These are phyloP conservation scores for Takifugu bimaculatus DNA, from an alignment of 2,113 vertebrate species.

Conservation along the genomic window DNA sequence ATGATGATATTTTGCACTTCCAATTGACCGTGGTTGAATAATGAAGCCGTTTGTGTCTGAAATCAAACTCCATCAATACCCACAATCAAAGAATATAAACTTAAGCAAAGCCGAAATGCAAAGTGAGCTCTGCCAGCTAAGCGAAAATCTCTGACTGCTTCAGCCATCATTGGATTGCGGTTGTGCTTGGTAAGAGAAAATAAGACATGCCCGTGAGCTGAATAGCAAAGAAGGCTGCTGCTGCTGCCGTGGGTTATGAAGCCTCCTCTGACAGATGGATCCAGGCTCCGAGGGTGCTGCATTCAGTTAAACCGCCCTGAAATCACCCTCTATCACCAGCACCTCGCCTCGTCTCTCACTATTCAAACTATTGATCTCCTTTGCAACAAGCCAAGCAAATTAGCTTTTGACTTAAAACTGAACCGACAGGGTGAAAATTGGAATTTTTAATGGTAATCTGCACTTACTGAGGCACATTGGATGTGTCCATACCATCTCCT, in stretches of 20 bases:
- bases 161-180: conserved; percentile 24
- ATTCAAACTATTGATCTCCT: conserved; percentile 60
- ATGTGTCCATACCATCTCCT: conserved; percentile 38
- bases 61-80: conserved; percentile 41
- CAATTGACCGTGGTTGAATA: no score
- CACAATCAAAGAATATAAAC: conserved; percentile 41
- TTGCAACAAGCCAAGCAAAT: conserved; percentile 61
- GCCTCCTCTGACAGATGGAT: conserved; percentile 13
- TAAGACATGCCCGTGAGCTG: conserved; percentile 16
- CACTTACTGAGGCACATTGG: conserved; percentile 30
- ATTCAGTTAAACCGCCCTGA: conserved; percentile 39
- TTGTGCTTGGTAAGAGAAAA: conserved; percentile 34
- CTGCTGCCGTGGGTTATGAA: not conserved
- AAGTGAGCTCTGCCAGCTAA: conserved; percentile 37
- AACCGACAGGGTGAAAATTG: conserved; percentile 63
- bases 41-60: no score
- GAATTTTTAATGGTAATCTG: conserved; percentile 65
- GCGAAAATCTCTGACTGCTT: conserved; percentile 25
- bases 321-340: conserved; percentile 1
- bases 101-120: conserved; percentile 38
- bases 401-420: conserved; percentile 66
- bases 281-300: conserved; percentile 6
- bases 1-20: no score
- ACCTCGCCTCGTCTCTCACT: conserved; percentile 18
- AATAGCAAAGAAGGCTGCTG: conserved; percentile 26